Conservation (phyloP, 2,113 vertebrate species). For the Platycercus adscitus region DNA sequence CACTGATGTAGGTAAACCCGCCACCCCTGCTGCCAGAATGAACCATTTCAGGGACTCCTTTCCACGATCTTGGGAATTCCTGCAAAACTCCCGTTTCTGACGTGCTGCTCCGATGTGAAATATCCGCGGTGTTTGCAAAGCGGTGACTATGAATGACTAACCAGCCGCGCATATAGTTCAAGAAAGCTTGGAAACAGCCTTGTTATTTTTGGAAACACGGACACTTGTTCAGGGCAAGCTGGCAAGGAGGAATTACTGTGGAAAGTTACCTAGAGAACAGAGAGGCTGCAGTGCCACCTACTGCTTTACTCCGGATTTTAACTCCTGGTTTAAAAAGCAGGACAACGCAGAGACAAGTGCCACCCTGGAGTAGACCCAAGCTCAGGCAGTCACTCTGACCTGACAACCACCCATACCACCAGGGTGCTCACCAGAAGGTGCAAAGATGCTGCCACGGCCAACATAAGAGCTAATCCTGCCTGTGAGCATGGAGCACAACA, state of each 20-base stretch:
- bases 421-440: not conserved
- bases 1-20: constrained; percentile 60
- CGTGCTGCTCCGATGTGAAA: constrained; percentile 56
- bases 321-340: not conserved
- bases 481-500: not conserved
- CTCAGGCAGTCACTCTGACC: not conserved
- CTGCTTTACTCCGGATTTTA: constrained; percentile 43
- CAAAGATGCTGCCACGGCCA: not conserved
- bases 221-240: constrained; percentile 65
- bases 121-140: constrained; percentile 67
- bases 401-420: not conserved
- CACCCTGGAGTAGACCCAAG: not conserved
- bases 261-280: constrained; percentile 38
- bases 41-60: constrained; percentile 41
- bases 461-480: not conserved
- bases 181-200: constrained; percentile 72
- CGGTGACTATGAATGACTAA: constrained; percentile 78
- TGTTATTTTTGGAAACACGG: constrained; percentile 74
- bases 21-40: constrained; percentile 16
- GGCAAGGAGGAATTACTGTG: constrained; percentile 22
- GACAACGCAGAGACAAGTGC: accelerated
- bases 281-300: constrained; percentile 79
- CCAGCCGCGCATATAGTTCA: constrained; percentile 71
- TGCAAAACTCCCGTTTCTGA: constrained; percentile 65
- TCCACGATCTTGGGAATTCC: constrained; percentile 62